phyloP scores from a whole-genome alignment of 2,113 vertebrate genomes.

The Hemiscyllium ocellatum region DNA sequence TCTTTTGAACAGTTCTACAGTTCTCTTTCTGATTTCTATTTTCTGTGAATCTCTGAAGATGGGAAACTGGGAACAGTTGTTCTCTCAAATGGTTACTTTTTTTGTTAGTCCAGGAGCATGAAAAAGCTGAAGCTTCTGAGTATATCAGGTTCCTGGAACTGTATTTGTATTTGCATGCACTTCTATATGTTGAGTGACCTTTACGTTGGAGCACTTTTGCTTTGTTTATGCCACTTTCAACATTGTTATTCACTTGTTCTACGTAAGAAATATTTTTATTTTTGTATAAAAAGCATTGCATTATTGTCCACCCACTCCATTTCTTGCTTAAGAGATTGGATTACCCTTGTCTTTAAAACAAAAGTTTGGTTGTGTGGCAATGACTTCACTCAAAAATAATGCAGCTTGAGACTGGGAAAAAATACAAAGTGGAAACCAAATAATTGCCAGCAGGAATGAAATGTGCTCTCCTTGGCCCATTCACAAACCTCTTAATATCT shows the following conservation, averaged over 20 bases:
- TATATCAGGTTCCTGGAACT: not conserved
- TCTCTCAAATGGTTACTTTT: not conserved
- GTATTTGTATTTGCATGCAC: not conserved
- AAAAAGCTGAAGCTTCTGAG: not conserved
- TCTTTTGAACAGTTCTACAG: not conserved
- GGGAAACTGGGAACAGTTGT: not conserved
- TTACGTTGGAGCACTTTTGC: not conserved
- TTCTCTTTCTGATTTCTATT: not conserved
- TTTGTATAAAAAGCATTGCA: not conserved
- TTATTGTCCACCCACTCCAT: not conserved
- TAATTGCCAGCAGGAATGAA: not conserved
- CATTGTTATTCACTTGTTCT: not conserved
- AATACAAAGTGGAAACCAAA: not conserved
- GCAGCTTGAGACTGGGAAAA: not conserved
- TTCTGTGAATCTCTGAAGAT: not conserved
- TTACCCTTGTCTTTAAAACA: not conserved
- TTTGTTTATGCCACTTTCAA: not conserved
- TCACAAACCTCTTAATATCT: not conserved
- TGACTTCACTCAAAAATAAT: not conserved
- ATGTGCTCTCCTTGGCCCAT: not conserved
- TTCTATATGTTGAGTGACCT: not conserved
- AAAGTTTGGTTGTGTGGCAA: not conserved
- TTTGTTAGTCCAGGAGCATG: not conserved
- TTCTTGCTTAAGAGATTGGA: constrained; percentile 1
- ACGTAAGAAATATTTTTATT: not conserved